Evolutionary conservation across 2,888 invertebrate genomes (phyloP).

Genomic region (Oeneis ivallda): DNA sequence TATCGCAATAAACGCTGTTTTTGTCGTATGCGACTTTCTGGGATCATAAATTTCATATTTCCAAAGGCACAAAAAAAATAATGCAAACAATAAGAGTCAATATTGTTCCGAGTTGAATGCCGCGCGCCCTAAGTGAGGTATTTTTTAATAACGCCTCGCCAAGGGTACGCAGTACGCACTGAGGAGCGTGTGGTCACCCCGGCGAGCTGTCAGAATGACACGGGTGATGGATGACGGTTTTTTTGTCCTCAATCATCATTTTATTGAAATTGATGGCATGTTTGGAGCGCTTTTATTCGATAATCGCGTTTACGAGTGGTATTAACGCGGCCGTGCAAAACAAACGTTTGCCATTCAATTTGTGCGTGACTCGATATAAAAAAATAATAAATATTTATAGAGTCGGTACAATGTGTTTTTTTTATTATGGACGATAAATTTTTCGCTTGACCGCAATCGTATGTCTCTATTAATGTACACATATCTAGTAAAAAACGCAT

Average conservation of each 20-base stretch:
- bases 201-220: constrained; percentile 55
- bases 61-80: neutral
- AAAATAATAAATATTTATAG: neutral
- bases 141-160: constrained; percentile 39
- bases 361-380: neutral
- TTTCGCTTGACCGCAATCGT: neutral
- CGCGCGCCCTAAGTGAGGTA: constrained; percentile 21
- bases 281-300: constrained; percentile 48
- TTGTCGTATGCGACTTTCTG: too few species aligned
- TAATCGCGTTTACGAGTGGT: constrained; percentile 49
- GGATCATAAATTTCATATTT: too few species aligned
- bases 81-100: constrained; percentile 10
- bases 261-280: constrained; percentile 71
- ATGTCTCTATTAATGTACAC: neutral
- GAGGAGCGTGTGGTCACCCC: constrained; percentile 44
- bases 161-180: constrained; percentile 29
- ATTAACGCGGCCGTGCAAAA: constrained; percentile 43
- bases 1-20: too few species aligned
- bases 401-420: neutral
- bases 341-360: constrained; percentile 20
- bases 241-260: constrained; percentile 61
- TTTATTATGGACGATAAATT: neutral
- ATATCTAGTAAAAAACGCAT: too few species aligned
- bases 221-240: constrained; percentile 60
- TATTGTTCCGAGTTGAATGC: constrained; percentile 11